These are phyloP conservation scores for Chymomyza procnemis DNA, from an alignment of 2,888 invertebrate genomes.

Conservation along the genomic window DNA sequence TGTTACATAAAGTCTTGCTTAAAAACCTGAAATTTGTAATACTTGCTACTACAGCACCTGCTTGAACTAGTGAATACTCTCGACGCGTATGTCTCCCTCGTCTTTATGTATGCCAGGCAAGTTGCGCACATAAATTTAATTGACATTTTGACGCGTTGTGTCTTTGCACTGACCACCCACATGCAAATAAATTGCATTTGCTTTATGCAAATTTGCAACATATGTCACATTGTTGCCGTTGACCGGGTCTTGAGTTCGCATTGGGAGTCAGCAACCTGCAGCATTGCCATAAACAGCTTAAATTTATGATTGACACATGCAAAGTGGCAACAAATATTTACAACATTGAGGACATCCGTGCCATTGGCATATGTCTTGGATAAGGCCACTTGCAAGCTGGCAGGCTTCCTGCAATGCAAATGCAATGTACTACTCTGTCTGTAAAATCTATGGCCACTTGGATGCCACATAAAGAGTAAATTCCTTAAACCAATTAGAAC, in stretches of 20 bases:
- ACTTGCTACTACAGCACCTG: no score
- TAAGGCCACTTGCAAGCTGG: no score
- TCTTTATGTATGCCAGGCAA: slow-evolving; percentile 41
- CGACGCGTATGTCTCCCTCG: background rate
- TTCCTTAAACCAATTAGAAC: background rate
- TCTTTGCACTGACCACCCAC: slow-evolving; percentile 44
- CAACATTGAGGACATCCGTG: background rate
- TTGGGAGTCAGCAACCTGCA: background rate
- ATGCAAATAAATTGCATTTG: slow-evolving; percentile 35
- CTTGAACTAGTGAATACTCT: no score
- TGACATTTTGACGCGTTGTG: slow-evolving; percentile 54
- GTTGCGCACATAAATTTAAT: slow-evolving; percentile 52
- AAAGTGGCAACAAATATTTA: slow-evolving; percentile 4
- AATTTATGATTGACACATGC: slow-evolving; percentile 27
- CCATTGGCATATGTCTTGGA: background rate
- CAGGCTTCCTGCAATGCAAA: background rate
- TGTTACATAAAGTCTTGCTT: no score
- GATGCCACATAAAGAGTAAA: background rate
- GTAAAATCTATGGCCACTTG: background rate
- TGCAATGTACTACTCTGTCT: background rate
- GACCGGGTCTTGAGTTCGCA: background rate
- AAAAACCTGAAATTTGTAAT: no score
- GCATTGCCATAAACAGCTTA: slow-evolving; percentile 8
- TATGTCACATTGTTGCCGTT: slow-evolving; percentile 6
- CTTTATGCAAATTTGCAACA: slow-evolving; percentile 12